Evolutionary conservation across 1,140 invertebrate genomes (phyloP).

Genomic region (Nasonia giraulti): DNA sequence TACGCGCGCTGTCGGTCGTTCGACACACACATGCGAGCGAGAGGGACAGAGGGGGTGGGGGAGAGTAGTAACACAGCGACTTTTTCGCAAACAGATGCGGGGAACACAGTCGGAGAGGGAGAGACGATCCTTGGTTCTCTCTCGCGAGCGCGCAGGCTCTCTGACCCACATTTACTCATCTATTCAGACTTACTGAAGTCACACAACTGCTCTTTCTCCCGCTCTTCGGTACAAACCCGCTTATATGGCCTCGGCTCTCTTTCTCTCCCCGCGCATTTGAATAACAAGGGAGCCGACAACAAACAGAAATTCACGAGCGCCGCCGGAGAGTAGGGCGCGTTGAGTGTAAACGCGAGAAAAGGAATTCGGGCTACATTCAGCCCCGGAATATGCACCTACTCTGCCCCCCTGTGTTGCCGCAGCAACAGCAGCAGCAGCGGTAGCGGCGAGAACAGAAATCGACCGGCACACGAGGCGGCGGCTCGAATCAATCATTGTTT

Average conservation of each 20-base stretch:
- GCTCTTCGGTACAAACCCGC: constrained; percentile 2
- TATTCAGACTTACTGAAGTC: constrained; percentile 54
- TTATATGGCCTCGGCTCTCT: background rate
- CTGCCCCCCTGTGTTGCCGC: background rate
- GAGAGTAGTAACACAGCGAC: no score
- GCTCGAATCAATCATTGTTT: constrained; percentile 34
- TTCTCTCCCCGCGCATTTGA: constrained; percentile 55
- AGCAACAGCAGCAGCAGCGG: background rate
- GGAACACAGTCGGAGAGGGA: background rate
- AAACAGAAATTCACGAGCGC: constrained; percentile 60
- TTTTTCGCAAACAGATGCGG: constrained; percentile 15
- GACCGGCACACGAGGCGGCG: no score
- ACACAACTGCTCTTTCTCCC: constrained; percentile 4
- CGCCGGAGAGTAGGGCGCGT: background rate
- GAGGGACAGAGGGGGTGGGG: no score
- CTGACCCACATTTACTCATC: constrained; percentile 59
- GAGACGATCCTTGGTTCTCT: constrained; percentile 42
- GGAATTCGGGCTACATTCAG: background rate
- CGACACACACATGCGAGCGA: no score
- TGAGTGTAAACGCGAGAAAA: constrained; percentile 16
- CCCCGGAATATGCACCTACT: constrained; percentile 9
- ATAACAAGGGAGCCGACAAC: constrained; percentile 60
- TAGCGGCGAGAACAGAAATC: background rate
- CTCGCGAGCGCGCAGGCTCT: background rate
- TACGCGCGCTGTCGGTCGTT: no score